These are phyloP conservation scores for Atherinosoma microstoma DNA, from an alignment of 2,797 vertebrate species.

Conservation along the genomic window DNA sequence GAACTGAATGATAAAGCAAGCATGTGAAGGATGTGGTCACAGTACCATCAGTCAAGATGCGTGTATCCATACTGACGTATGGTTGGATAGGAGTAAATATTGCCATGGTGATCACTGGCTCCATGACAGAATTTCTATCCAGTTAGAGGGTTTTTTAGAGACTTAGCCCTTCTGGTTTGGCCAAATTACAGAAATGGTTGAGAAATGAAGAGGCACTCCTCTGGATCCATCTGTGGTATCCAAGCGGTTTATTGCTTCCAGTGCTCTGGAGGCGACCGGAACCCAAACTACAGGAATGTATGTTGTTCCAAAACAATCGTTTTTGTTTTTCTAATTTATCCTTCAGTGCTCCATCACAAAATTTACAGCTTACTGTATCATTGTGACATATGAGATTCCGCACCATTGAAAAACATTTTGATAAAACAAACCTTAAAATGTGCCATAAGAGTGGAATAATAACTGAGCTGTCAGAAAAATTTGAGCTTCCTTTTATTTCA, in stretches of 20 bases:
- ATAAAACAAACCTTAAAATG: constrained; percentile 18
- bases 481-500: constrained; percentile 55
- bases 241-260: constrained; percentile 47
- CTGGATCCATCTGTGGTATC: constrained; percentile 39
- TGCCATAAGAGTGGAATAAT: constrained; percentile 1
- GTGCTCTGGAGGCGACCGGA: constrained; percentile 36
- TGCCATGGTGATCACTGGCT: not conserved
- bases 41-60: not conserved
- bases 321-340: constrained; percentile 42
- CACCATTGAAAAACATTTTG: constrained; percentile 10
- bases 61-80: not conserved
- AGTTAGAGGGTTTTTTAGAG: constrained; percentile 43
- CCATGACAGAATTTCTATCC: constrained; percentile 45
- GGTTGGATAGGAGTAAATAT: constrained; percentile 17
- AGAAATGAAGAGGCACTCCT: constrained; percentile 56
- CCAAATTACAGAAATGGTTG: constrained; percentile 51
- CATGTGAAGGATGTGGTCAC: not conserved
- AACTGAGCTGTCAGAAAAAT: constrained; percentile 8
- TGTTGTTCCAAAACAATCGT: constrained; percentile 38
- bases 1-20: not conserved
- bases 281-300: constrained; percentile 41
- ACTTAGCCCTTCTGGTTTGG: constrained; percentile 49
- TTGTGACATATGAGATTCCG: constrained; percentile 1
- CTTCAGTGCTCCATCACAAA: constrained; percentile 14
- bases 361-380: constrained; percentile 22